Conservation (phyloP, 1,140 invertebrate species). For the Leptestheria dahalacensis region DNA sequence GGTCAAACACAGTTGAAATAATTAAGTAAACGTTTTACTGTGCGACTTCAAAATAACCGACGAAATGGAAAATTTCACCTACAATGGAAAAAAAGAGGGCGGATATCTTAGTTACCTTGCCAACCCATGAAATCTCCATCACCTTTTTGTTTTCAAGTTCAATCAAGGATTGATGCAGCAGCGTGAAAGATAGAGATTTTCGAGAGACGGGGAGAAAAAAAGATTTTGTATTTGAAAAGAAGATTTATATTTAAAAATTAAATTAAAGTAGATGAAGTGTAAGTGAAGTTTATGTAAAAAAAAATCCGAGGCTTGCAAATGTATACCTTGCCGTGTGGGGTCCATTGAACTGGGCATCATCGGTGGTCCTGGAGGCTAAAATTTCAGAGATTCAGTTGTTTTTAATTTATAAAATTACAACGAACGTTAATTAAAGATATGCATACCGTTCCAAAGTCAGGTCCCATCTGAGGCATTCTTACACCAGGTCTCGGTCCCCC, state of each 20-base stretch:
- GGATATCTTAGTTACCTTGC: conserved; percentile 46
- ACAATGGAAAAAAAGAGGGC: neutral
- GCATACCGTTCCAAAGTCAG: conserved; percentile 80
- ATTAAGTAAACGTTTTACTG: too few relatives aligned
- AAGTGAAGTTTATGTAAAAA: conserved; percentile 12
- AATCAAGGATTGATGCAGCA: neutral
- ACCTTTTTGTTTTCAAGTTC: conserved; percentile 35
- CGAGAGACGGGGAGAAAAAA: conserved; percentile 21
- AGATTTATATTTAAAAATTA: conserved; percentile 18
- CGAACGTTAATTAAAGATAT: neutral
- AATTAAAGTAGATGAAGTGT: conserved; percentile 11
- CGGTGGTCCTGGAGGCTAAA: conserved; percentile 65
- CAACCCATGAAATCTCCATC: conserved; percentile 68
- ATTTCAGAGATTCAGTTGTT: too few relatives aligned
- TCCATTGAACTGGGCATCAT: conserved; percentile 96
- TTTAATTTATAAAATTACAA: too few relatives aligned
- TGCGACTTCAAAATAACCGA: too few relatives aligned
- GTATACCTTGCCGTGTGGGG: conserved; percentile 66
- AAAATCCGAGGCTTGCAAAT: conserved; percentile 8
- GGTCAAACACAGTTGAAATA: conserved; percentile 19
- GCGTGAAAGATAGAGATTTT: neutral
- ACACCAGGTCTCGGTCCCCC: conserved; percentile 74
- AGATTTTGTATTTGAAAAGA: conserved; percentile 22
- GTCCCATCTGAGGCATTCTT: conserved; percentile 82
- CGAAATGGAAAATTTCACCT: neutral